Percentiles rank a stretch among this genome's conserved stretches.
Evolutionary conservation across 2,797 vertebrate species (phyloP).

Genomic region (Gambusia yucatana): DNA sequence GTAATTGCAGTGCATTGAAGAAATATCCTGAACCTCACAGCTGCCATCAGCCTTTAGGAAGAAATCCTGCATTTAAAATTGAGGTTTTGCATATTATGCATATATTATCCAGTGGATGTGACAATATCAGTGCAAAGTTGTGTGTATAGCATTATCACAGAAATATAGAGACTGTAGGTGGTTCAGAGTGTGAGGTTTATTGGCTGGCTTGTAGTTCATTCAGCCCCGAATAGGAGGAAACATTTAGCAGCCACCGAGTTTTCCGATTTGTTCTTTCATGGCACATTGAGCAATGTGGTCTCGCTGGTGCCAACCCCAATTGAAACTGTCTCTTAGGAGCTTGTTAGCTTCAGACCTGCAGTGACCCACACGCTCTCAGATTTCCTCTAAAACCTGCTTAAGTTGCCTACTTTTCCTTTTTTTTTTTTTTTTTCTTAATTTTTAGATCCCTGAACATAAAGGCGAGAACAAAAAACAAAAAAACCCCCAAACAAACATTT

Average conservation of each 20-base stretch:
- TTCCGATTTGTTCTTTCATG: slow-evolving; percentile 59
- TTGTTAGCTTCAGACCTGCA: slow-evolving; percentile 72
- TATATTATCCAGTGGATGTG: slow-evolving; percentile 24
- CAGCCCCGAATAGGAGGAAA: slow-evolving; percentile 47
- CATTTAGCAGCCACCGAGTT: slow-evolving; percentile 61
- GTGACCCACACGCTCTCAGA: slow-evolving; percentile 56
- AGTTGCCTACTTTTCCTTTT: not conserved
- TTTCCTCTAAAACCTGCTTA: slow-evolving; percentile 33
- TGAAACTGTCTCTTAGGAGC: slow-evolving; percentile 71
- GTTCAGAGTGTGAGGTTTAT: slow-evolving; percentile 52
- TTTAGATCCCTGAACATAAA: not conserved
- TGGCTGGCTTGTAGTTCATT: slow-evolving; percentile 38
- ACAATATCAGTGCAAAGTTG: slow-evolving; percentile 4
- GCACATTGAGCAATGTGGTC: slow-evolving; percentile 64
- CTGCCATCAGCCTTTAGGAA: slow-evolving; percentile 2
- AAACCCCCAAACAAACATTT: not conserved
- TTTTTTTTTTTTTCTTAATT: not conserved
- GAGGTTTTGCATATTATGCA: slow-evolving; percentile 22
- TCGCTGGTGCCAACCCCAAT: slow-evolving; percentile 48
- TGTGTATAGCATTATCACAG: not conserved
- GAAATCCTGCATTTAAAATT: slow-evolving; percentile 24
- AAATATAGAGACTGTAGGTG: slow-evolving; percentile 13
- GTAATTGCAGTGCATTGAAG: slow-evolving; percentile 8
- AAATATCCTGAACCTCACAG: slow-evolving; percentile 12
- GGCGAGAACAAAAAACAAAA: not conserved